A percentile compares a stretch with the other conserved stretches of the same genome.
phyloP scores from a whole-genome alignment of 2,113 vertebrate species.

The Malurus alboscapulatus region DNA sequence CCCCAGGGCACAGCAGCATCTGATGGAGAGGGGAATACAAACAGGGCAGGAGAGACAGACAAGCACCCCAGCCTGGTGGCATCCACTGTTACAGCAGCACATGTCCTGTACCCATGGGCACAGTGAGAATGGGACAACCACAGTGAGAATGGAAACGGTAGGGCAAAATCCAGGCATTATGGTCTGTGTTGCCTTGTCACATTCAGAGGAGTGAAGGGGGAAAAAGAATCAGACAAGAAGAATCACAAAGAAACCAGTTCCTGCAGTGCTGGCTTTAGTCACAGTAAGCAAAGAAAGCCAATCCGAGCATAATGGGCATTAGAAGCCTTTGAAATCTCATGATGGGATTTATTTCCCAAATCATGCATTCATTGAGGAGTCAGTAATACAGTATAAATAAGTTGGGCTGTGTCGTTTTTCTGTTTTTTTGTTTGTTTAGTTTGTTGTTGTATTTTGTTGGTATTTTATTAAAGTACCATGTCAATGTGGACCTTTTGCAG shows the following conservation, averaged over 20 bases:
- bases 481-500: not conserved
- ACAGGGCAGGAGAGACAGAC: not conserved
- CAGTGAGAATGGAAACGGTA: not conserved
- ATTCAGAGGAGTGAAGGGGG: not conserved
- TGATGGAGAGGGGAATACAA: not conserved
- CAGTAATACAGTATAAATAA: not conserved
- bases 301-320: fast-evolving
- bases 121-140: not conserved
- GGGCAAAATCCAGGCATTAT: not conserved
- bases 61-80: fast-evolving
- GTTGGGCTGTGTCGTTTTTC: not conserved
- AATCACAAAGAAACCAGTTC: not conserved
- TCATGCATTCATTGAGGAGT: not conserved
- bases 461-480: not conserved
- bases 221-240: not conserved
- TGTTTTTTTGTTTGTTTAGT: not conserved
- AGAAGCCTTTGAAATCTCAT: not conserved
- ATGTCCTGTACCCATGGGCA: fast-evolving
- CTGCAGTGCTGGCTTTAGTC: not conserved
- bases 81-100: not conserved
- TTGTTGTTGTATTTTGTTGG: not conserved
- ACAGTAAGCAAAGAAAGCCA: not conserved
- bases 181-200: not conserved
- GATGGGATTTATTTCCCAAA: not conserved
- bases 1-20: not conserved